phyloP scores from a whole-genome alignment of 2,888 invertebrate genomes.

The Euclidia mi region DNA sequence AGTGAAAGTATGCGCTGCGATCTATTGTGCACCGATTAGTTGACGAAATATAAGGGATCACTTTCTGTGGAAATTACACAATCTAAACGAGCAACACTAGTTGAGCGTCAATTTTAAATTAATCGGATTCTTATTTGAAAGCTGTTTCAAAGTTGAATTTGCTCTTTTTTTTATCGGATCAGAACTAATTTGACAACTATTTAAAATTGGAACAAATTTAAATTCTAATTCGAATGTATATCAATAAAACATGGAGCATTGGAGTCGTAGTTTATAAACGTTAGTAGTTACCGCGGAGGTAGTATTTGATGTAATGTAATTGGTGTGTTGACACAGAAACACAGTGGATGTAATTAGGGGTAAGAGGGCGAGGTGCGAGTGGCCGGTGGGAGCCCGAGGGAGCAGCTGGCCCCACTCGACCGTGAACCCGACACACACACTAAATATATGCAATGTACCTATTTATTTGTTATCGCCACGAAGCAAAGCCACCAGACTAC shows the following conservation, averaged over 20 bases:
- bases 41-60: conserved; percentile 41
- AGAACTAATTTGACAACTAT: conserved; percentile 13
- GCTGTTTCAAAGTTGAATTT: too few relatives aligned
- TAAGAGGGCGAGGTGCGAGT: conserved; percentile 64
- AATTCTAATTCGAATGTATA: conserved; percentile 6
- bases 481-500: conserved; percentile 39
- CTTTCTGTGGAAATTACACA: conserved; percentile 18
- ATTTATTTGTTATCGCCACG: conserved; percentile 56
- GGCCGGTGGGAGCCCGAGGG: conserved; percentile 67
- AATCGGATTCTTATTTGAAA: too few relatives aligned
- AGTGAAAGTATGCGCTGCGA: conserved; percentile 72
- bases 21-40: conserved; percentile 60
- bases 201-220: not conserved
- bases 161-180: too few relatives aligned
- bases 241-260: conserved; percentile 6
- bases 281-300: conserved; percentile 27
- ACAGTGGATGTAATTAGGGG: conserved; percentile 78
- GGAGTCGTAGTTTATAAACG: not conserved
- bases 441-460: conserved; percentile 66
- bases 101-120: not conserved
- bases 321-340: conserved; percentile 79
- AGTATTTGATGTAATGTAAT: conserved; percentile 32
- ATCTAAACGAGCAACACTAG: conserved; percentile 9
- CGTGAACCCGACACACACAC: conserved; percentile 69
- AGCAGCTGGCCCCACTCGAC: conserved; percentile 68